phyloP scores from a whole-genome alignment of 2,113 vertebrate species.

The Nematolebias whitei region DNA sequence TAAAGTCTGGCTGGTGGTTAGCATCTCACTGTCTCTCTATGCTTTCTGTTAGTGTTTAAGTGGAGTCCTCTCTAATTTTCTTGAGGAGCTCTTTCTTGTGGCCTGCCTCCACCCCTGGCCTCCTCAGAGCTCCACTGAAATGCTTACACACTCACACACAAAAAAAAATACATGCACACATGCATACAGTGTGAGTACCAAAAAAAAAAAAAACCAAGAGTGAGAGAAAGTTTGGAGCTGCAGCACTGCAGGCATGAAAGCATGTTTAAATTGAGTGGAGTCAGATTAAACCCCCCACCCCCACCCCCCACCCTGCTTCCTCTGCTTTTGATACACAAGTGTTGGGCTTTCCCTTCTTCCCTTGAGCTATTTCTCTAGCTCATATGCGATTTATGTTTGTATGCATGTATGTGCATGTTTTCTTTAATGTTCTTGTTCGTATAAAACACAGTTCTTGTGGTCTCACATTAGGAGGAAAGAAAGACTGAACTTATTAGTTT shows the following conservation, averaged over 20 bases:
- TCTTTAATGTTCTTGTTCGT: background rate
- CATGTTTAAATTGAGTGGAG: slow-evolving; percentile 72
- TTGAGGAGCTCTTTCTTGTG: slow-evolving; percentile 81
- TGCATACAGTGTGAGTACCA: slow-evolving; percentile 19
- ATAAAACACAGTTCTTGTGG: background rate
- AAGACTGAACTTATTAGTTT: background rate
- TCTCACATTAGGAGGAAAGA: slow-evolving; percentile 1
- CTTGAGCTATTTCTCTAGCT: slow-evolving; percentile 61
- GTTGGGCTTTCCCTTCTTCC: slow-evolving; percentile 68
- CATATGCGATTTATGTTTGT: slow-evolving; percentile 47
- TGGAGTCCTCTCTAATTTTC: slow-evolving; percentile 83
- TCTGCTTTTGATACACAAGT: slow-evolving; percentile 69
- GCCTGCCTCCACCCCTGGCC: slow-evolving; percentile 75
- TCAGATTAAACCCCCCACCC: slow-evolving; percentile 60
- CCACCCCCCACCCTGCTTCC: slow-evolving; percentile 20
- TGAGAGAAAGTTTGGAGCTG: slow-evolving; percentile 61
- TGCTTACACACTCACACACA: slow-evolving; percentile 42
- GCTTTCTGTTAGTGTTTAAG: slow-evolving; percentile 79
- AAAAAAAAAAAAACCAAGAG: slow-evolving; percentile 57
- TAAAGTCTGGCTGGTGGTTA: slow-evolving; percentile 72
- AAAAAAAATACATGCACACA: background rate
- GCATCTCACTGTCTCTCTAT: slow-evolving; percentile 67
- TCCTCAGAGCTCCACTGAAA: slow-evolving; percentile 66
- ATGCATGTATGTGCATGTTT: slow-evolving; percentile 1
- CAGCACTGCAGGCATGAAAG: slow-evolving; percentile 70